Base-by-base conservation (phyloP, 1,140 invertebrate genomes). In the Gonatopus flavifemur region DNA sequence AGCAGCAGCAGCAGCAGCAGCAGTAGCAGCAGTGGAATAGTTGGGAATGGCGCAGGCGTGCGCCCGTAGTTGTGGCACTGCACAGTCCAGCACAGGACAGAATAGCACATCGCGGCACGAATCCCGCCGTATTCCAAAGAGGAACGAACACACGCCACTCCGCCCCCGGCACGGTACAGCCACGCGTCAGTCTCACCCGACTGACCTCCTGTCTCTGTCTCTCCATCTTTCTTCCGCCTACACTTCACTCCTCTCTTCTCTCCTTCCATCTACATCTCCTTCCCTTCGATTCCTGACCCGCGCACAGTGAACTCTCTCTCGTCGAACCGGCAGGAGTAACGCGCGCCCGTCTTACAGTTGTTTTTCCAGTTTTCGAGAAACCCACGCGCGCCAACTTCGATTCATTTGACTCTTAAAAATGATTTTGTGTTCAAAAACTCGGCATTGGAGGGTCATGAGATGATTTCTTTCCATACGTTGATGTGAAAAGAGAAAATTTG, bases 71-170 rank as follows among this genome's bases (percentile, higher is more conserved):
- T n/a, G n/a, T n/a, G n/a, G n/a, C n/a, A n/a, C n/a, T n/a, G n/a
- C n/a, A n/a, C n/a, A n/a, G n/a, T n/a, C n/a, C n/a, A n/a, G n/a
- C n/a, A n/a, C n/a, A n/a, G n/a, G n/a, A n/a, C n/a, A n/a, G n/a
- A n/a, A n/a, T n/a, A n/a, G n/a, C n/a, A 63, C 49, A 21, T 61
- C 62, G 59, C 66, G 67, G 62, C 66, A 72, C 65, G 67, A 71
- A 70, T 72, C 69, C 69, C 65, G 70, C 70, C 70, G 66, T 62
- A 62, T 62, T 62, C 66, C 66, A 66, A 76, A 70, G 69, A 72
- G 66, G 69, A 67, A 57, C n/a, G n/a, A n/a, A n/a, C n/a, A n/a
- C 72, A 69, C 70, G 72, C 66, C 67, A 74, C 72, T 71, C 69
- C 66, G 72, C 71, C 72, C 72, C 68, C 64, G 72, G 69, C 72